phyloP scores from a whole-genome alignment of 2,888 invertebrate genomes.

The Hirtodrosophila duncani region DNA sequence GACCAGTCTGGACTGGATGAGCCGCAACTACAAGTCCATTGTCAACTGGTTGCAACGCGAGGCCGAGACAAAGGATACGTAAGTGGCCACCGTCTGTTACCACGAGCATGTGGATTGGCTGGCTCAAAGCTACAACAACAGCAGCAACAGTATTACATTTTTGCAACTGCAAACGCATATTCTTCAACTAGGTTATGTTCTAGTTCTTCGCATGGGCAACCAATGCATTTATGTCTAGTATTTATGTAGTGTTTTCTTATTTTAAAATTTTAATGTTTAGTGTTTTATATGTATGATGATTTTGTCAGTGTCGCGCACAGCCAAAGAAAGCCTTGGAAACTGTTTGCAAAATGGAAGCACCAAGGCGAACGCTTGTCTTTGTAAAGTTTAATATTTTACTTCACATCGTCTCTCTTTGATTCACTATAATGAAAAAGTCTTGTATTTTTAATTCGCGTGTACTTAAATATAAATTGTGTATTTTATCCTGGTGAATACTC shows the following conservation, averaged over 20 bases:
- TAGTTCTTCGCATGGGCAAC: slow-evolving; percentile 22
- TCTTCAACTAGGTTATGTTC: not conserved
- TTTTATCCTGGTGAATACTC: too few relatives aligned
- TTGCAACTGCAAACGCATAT: slow-evolving; percentile 18
- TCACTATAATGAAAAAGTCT: slow-evolving; percentile 32
- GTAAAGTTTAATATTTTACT: slow-evolving; percentile 22
- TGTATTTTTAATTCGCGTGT: slow-evolving; percentile 60
- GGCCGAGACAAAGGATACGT: slow-evolving; percentile 8
- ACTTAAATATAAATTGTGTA: slow-evolving; percentile 59
- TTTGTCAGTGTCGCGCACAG: slow-evolving; percentile 16
- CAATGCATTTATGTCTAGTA: slow-evolving; percentile 51
- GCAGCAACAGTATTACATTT: slow-evolving; percentile 51
- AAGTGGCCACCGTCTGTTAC: not conserved
- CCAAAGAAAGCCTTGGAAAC: not conserved
- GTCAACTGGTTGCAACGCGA: slow-evolving; percentile 83
- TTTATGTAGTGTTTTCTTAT: slow-evolving; percentile 37
- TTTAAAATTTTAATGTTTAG: slow-evolving; percentile 11
- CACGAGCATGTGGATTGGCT: slow-evolving; percentile 19
- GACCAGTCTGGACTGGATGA: slow-evolving; percentile 91
- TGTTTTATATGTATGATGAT: slow-evolving; percentile 8
- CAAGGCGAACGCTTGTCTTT: slow-evolving; percentile 2
- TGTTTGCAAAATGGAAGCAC: not conserved
- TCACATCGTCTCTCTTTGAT: slow-evolving; percentile 15
- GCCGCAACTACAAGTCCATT: slow-evolving; percentile 85
- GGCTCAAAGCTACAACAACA: slow-evolving; percentile 41